Evolutionary conservation across 2,797 vertebrate genomes (phyloP).

Genomic region (Sebastes nivosus): DNA sequence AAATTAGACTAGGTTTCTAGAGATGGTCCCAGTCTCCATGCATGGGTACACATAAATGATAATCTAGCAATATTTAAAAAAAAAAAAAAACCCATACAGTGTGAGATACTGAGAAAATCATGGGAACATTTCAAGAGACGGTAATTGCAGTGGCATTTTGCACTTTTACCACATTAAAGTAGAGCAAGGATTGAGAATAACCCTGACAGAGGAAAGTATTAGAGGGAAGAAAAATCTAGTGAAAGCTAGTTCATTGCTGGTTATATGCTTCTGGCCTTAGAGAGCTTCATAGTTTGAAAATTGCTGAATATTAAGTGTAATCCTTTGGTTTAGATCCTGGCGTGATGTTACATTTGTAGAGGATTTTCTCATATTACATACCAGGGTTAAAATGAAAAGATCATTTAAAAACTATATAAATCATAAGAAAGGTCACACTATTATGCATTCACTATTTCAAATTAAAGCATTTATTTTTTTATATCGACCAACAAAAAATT

Average conservation of each 20-base stretch:
- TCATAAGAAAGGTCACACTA: neutral
- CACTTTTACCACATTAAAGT: neutral
- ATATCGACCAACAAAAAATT: neutral
- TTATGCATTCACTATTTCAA: neutral
- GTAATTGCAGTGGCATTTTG: neutral
- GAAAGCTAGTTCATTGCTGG: neutral
- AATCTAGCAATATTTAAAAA: neutral
- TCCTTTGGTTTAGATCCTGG: neutral
- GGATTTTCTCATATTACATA: neutral
- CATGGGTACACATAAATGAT: constrained; percentile 3
- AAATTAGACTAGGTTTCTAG: constrained; percentile 19
- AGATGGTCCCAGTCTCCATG: neutral
- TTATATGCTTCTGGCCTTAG: neutral
- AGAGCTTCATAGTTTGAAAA: neutral
- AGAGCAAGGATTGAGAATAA: neutral
- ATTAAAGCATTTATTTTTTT: constrained; percentile 13
- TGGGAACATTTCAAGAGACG: neutral
- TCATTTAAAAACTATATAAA: neutral
- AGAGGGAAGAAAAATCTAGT: neutral
- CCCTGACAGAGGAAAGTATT: neutral
- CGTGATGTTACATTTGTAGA: neutral
- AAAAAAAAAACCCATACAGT: neutral
- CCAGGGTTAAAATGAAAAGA: neutral
- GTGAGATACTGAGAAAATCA: neutral
- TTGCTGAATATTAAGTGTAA: neutral